Evolutionary conservation across 2,797 vertebrate genomes (phyloP), one percentile per base, ranked within the genome.

Genomic region (Pangasius krempfi): DNA sequence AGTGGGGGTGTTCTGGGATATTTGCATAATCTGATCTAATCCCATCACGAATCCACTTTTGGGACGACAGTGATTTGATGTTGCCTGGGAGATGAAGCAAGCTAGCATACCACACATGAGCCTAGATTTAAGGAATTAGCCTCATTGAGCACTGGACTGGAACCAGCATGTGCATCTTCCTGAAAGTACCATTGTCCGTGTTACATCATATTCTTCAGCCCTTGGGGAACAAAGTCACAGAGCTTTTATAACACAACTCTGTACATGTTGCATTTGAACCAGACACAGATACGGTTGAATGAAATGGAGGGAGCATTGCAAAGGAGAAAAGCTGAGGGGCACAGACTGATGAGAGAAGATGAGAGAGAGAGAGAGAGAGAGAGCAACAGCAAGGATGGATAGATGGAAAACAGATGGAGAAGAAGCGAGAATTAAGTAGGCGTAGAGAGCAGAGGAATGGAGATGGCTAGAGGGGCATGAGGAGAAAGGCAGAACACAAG

Each of bases 21-120:
- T 91, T 86, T 87, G 68, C 88, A 90, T 89, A 92, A 92, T 91
- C 90, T 90, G 89, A 91, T 88, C 91, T 91, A 92, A 92, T 91
- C 89, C 90, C 88, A 90, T 91, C 84, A 88, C 85, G 60, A 37
- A 68, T 84, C 87, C 68, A 88, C 84, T 64, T 78, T 84, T 60
- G 64, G 64, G 70, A 88, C 90, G 90, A 88, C 88, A 89, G 87
- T 72, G 81, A 83, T 90, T 87, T 90, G 86, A 90, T 78, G 91
- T 91, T 92, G 87, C 86, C 91, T 89, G 76, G 91, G 89, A 76
- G 70, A 91, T 72, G 73, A 12, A 33, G 81, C 60, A 50, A 70
- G n/a, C 79, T 87, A 86, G 85, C 75, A 37, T 85, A 40, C 60
- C 44, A 37, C 80, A 88, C 50, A 84, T 68, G 86, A 84, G 75